These are phyloP conservation scores for Pardalotus punctatus DNA, from an alignment of 2,113 vertebrate species.

Conservation along the genomic window DNA sequence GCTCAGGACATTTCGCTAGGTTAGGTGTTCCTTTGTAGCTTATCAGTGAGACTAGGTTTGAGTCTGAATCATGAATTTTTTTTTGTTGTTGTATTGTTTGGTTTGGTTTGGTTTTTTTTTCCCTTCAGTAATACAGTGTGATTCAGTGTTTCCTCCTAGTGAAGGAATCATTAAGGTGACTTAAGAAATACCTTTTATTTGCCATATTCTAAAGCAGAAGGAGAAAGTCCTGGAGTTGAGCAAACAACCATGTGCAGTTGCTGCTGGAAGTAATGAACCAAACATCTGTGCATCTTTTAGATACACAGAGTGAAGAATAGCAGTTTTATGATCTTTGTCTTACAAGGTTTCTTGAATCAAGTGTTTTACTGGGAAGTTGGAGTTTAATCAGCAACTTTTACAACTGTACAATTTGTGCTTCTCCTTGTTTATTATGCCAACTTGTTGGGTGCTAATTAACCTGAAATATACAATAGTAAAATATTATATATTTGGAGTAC, in stretches of 20 bases:
- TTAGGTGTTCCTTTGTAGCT: background rate
- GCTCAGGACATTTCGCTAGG: background rate
- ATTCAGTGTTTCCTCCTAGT: background rate
- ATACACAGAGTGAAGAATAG: background rate
- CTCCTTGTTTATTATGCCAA: background rate
- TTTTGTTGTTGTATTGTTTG: background rate
- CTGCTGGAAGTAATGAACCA: background rate
- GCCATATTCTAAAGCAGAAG: background rate
- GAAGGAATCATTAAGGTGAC: background rate
- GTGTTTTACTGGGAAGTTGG: background rate
- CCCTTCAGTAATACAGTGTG: background rate
- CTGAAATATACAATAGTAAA: background rate
- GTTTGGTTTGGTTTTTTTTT: background rate
- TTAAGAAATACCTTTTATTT: background rate
- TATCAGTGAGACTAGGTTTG: background rate
- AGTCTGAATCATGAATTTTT: background rate
- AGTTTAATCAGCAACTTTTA: background rate
- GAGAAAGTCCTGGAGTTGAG: background rate
- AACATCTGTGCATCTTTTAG: background rate
- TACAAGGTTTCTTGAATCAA: background rate
- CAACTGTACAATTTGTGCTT: background rate
- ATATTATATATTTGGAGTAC: background rate
- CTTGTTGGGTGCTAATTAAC: background rate
- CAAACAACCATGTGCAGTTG: background rate
- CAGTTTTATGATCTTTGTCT: background rate